Base-by-base conservation (phyloP, 2,113 vertebrate species). In the Bambusicola thoracicus region DNA sequence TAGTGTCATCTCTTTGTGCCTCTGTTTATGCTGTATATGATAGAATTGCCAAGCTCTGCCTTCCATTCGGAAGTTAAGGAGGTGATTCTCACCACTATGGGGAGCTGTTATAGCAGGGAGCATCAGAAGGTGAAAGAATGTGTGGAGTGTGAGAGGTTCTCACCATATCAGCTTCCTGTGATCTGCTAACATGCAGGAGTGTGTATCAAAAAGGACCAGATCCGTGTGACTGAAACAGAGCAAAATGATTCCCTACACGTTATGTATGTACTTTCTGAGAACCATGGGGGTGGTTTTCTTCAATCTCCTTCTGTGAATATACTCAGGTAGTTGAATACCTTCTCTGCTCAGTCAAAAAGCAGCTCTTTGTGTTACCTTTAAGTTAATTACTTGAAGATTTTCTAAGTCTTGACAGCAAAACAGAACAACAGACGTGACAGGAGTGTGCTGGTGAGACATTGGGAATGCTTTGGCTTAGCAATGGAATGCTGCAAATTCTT, bases 1-100 rank as follows among this genome's bases (percentile, higher is more conserved):
- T 95, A 82, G 93, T 85, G 76, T 87, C 85, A 86, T 93, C 80
- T 94, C 76, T 82, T 90, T 81, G 75, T 87, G 72, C 70, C 68
- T 86, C 68, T 85, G 36, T 93, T 84, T 88, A 32, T 92, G n/a
- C 74, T 92, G 83, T 76, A 20, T 92, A 79, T 88, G 65, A 81
- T 90, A 85, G 61, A 58, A 88, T 78, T 95, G 93, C 69, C 76
- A 75, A 91, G 92, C 69, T 91, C 75, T 92, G 81, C 85, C 76
- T 94, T 29, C 69, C 44, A 16, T 78, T 77, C 66, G 91, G 85
- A 85, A 86, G 73, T 84, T 95, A 48, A 90, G 88, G 85, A 83
- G 80, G 85, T 92, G 81, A 81, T 93, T 94, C 48, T 78, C 73
- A 70, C 73, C 92, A 93, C 85, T 93, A 4, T 72, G 85, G 61